phyloP scores from a whole-genome alignment of 2,113 vertebrate genomes.

The Toxotes chatareus region DNA sequence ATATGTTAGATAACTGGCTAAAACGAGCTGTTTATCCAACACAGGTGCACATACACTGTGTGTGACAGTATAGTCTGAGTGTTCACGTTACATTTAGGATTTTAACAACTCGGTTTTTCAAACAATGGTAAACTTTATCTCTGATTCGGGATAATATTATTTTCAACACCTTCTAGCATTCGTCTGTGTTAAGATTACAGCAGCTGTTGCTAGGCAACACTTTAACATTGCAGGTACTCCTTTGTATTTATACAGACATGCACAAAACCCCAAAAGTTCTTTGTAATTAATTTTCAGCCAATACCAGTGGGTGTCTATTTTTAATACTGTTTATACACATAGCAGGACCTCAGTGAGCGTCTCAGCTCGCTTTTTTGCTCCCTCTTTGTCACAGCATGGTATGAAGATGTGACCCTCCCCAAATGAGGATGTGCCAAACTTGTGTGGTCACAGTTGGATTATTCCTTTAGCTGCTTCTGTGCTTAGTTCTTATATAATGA shows the following conservation, averaged over 20 bases:
- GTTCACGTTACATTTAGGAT: neutral
- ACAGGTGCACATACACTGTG: neutral
- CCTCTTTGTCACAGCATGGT: neutral
- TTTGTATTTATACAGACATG: neutral
- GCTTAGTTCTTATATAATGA: constrained; percentile 38
- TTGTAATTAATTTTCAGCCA: neutral
- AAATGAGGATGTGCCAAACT: constrained; percentile 21
- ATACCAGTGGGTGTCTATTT: neutral
- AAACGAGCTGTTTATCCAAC: neutral
- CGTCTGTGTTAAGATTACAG: no score
- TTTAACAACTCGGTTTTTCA: neutral
- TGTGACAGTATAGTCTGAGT: neutral
- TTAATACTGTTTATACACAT: neutral
- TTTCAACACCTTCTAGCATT: neutral
- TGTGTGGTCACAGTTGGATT: neutral
- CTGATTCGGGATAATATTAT: neutral
- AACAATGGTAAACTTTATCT: neutral
- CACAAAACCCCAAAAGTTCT: neutral
- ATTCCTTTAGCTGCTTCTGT: constrained; percentile 9
- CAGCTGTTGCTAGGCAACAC: neutral
- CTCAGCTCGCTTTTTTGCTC: neutral
- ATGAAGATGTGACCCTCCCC: neutral
- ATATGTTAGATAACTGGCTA: neutral
- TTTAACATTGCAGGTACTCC: neutral
- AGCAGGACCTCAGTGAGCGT: neutral